These are phyloP conservation scores for Bujurquina vittata DNA, from an alignment of 2,113 vertebrate species.

Conservation along the genomic window DNA sequence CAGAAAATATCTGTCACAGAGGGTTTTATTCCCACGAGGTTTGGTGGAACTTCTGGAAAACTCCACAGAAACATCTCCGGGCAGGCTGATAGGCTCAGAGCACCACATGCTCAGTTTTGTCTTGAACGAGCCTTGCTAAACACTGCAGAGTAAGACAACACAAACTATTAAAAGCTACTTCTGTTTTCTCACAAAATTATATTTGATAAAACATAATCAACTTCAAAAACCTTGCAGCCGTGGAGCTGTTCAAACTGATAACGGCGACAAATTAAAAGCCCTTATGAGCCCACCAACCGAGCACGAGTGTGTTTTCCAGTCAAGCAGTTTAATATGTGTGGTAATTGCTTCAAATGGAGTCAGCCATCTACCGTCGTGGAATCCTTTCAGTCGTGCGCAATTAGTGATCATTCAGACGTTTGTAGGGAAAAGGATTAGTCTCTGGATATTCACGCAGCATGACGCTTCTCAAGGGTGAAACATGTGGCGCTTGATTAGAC, in stretches of 20 bases:
- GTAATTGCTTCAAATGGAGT: constrained; percentile 38
- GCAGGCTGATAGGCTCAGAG: background rate
- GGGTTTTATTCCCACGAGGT: background rate
- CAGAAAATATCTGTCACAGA: background rate
- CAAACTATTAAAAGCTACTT: background rate
- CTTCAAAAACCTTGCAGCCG: constrained; percentile 2
- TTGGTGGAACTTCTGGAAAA: background rate
- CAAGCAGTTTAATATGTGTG: constrained; percentile 35
- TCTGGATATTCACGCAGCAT: constrained; percentile 23
- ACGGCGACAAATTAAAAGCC: constrained; percentile 22
- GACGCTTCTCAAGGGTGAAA: constrained; percentile 30
- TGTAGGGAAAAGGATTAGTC: constrained; percentile 27
- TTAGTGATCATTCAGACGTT: constrained; percentile 50
- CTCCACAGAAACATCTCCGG: background rate
- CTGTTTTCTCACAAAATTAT: background rate
- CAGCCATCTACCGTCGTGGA: constrained; percentile 7
- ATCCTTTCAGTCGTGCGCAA: constrained; percentile 25
- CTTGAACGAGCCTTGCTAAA: background rate
- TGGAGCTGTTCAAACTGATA: background rate
- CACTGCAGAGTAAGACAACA: background rate
- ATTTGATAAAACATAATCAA: constrained; percentile 10
- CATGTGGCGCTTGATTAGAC: constrained; percentile 23
- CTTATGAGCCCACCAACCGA: constrained; percentile 16
- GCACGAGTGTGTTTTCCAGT: constrained; percentile 4
- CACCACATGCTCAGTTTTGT: background rate